Evolutionary conservation across 2,113 vertebrate species (phyloP), one percentile per base, ranked within the genome.

Genomic region (Corythoichthys intestinalis): DNA sequence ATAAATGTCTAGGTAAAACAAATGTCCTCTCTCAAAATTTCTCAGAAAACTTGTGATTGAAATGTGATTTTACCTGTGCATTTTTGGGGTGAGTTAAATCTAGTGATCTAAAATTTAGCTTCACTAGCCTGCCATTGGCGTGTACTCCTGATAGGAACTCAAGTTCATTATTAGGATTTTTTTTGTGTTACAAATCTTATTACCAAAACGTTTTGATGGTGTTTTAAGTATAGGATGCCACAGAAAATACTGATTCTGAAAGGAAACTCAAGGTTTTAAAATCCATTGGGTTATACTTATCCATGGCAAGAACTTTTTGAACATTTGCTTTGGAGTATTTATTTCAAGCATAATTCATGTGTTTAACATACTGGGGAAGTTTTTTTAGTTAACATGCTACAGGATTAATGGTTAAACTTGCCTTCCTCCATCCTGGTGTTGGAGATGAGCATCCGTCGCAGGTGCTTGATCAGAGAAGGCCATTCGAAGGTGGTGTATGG

Each of bases 381-480:
- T n/a, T 53, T 20, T 20, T 53, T 28, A n/a, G 20, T 54, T 15
- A 10, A 28, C 17, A 20, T 15, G 17, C 50, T 20, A n/a, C 17
- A 17, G 17, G 9, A 37, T 14, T n/a, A 10, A 3, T 34, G 56
- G 15, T 12, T 2, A 10, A 17, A 80, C 83, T 73, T 73, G 57
- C 96, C 97, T 94, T 95, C 95, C 80, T 99, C 97, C 96, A 98
- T 96, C 80, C 91, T 94, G 37, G 94, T 90, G 69, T 94, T 92
- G 14, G 96, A 94, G 81, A 98, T 94, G 47, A 98, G 95, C 94
- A 98, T 98, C 89, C 98, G 97, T 68, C 96, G 92, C 12, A 99
- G 88, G 76, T 95, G 95, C 75, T 94, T 98, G 81, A 97, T 80
- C 66, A 97, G 92, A 34, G 92, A 94, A 0, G 93, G 89, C 97